Percentiles rank a stretch among this genome's conserved stretches.
phyloP scores from a whole-genome alignment of 2,113 vertebrate genomes.

The Entomyzon cyanotis region DNA sequence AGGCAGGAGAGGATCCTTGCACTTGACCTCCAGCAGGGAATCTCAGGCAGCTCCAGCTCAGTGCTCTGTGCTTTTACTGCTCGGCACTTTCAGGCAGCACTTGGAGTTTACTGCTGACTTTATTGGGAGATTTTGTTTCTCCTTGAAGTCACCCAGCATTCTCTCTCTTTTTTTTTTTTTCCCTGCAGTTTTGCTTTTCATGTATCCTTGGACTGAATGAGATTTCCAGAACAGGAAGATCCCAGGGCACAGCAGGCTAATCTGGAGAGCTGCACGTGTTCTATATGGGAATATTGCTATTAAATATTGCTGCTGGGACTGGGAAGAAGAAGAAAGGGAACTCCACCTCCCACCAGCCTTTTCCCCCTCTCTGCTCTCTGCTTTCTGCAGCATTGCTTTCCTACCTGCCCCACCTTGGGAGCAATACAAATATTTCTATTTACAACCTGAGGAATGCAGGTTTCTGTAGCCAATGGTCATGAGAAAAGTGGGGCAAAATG shows the following conservation, averaged over 20 bases:
- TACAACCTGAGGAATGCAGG: not conserved
- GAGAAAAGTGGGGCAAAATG: not conserved
- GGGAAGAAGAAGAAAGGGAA: not conserved
- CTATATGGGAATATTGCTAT: rapidly evolving
- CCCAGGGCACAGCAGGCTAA: not conserved
- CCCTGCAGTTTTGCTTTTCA: not conserved
- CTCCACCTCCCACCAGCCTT: rapidly evolving
- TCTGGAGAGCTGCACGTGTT: rapidly evolving
- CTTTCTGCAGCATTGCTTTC: not conserved
- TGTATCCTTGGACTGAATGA: not conserved
- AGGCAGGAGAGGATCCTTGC: not conserved
- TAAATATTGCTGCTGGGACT: not conserved
- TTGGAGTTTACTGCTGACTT: not conserved
- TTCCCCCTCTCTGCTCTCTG: not conserved
- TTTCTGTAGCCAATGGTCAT: not conserved
- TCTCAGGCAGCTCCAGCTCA: rapidly evolving
- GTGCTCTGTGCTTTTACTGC: not conserved
- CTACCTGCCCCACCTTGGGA: rapidly evolving
- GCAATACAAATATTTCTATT: not conserved
- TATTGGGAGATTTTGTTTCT: not conserved
- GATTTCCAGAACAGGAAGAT: not conserved
- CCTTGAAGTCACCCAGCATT: not conserved
- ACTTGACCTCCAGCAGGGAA: rapidly evolving
- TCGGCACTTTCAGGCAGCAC: not conserved
- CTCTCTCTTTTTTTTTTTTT: rapidly evolving